Base-by-base conservation (phyloP, 1,140 invertebrate genomes). In the Caerostris extrusa region DNA sequence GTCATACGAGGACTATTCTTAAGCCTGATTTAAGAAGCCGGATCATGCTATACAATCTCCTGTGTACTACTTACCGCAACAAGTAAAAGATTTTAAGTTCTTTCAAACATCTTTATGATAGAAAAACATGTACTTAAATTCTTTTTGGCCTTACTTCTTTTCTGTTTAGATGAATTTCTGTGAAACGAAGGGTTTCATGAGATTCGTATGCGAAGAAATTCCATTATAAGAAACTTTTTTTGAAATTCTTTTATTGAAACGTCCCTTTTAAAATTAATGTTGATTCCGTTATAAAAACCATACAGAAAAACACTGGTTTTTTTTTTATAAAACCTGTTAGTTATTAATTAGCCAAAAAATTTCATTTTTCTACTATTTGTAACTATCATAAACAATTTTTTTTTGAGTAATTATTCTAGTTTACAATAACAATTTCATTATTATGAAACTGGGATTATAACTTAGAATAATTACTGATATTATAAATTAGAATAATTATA, bases 1-100 rank as follows among this genome's bases (percentile, higher is more conserved):
- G 82, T 85, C 82, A 85, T 57, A 7, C 14, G 34, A 81, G 19
- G 53, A 81, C 53, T 81, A 81, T 81, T 81, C 71, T 81, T 77
- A 77, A 77, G 71, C 71, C 19, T 77, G 71, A 77, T 77, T 77
- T 77, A 77, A 53, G 10, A n/a, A 34, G 3, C 71, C n/a, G 71
- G 71, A 77, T 77, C 50, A 77, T 77, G 71, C n/a, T 77, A 19
- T 34, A 77, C 17, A 34, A 77, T 14, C 71, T 14, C 17, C 61
- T 64, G 17, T 64, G 12, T 14, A 64, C 17, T 17, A 5, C 12
- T 77, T 50, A 53, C 8, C 7, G 12, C 50, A 77, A 77, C 69
- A 77, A 77, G 34, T 77, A 77, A 53, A 53, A 77, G 3, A 53
- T 77, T 77, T 77, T 12, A 14, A 14, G 53, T 53, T 77, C 34